Conservation (phyloP, 2,113 vertebrate genomes). For the Pantherophis guttatus region DNA sequence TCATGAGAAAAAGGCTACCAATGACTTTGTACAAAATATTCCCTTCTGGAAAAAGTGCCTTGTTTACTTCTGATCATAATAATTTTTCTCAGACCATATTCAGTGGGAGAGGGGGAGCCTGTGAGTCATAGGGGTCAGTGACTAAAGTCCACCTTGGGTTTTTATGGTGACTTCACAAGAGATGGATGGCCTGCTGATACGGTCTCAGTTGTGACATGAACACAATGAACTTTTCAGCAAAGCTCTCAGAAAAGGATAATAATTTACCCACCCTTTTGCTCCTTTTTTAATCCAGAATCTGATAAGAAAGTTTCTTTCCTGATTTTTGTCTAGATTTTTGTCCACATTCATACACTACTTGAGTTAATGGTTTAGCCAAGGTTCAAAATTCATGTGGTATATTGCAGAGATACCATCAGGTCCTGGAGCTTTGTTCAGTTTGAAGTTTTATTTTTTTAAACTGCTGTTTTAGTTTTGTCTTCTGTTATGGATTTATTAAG, state of each 20-base stretch:
- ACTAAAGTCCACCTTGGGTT: background rate
- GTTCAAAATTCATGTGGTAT: background rate
- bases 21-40: background rate
- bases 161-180: background rate
- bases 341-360: background rate
- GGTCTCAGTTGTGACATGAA: background rate
- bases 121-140: background rate
- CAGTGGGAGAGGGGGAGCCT: background rate
- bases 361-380: background rate
- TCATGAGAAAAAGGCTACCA: background rate
- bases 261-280: background rate
- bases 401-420: background rate
- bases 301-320: background rate
- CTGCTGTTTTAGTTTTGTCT: background rate
- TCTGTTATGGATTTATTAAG: background rate
- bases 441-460: background rate
- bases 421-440: background rate
- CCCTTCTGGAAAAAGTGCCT: background rate
- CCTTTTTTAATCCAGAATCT: background rate
- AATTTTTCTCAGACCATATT: background rate
- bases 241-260: background rate
- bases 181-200: background rate
- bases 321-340: background rate
- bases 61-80: background rate
- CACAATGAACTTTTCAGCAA: background rate